A percentile compares a stretch with the other conserved stretches of the same genome.
These are phyloP conservation scores for Pachycephus smyrnensis DNA, from an alignment of 2,888 invertebrate genomes.

Conservation along the genomic window DNA sequence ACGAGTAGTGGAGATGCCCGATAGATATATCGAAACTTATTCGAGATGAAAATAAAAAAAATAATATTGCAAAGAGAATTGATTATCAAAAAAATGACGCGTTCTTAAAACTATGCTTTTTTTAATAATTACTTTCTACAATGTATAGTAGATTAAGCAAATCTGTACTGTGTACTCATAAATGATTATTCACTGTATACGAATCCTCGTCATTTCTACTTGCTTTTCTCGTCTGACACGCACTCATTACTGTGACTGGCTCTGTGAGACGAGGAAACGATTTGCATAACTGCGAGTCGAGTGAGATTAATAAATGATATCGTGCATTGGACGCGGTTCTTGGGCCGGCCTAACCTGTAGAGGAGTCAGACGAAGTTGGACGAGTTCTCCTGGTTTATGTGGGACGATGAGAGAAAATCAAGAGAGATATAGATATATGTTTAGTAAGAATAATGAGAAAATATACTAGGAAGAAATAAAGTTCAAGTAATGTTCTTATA, in stretches of 20 bases:
- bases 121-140: not conserved
- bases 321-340: not conserved
- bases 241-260: not conserved
- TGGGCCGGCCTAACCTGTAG: not conserved
- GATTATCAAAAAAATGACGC: not conserved
- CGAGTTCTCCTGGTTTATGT: not conserved
- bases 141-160: not conserved
- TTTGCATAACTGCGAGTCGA: not conserved
- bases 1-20: conserved; percentile 9
- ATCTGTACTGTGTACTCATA: not conserved
- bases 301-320: not conserved
- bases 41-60: not conserved
- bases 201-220: not conserved
- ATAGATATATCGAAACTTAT: not conserved
- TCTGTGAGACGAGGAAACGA: not conserved
- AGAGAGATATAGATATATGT: not conserved
- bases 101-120: not conserved
- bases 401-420: not conserved
- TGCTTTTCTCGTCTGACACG: not conserved
- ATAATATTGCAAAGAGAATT: not conserved
- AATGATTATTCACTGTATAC: not conserved
- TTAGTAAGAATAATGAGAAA: not conserved
- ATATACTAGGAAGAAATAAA: not conserved
- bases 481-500: conserved; percentile 40
- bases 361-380: not conserved